Evolutionary conservation across 2,797 vertebrate genomes (phyloP).

Genomic region (Phataginus tricuspis): DNA sequence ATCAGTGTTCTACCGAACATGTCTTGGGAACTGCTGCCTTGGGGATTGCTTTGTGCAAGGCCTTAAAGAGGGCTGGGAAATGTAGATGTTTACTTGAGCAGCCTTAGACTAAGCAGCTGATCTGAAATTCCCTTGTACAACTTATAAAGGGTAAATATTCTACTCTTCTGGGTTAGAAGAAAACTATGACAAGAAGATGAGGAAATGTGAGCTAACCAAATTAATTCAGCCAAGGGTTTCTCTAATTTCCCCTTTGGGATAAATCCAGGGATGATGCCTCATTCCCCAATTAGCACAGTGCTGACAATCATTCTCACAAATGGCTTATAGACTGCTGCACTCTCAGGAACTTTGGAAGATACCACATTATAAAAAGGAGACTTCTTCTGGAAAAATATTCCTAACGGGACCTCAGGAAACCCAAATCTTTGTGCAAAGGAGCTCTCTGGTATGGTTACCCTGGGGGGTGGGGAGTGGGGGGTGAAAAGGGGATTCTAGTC

Average conservation of each 20-base stretch:
- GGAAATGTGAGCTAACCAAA: not conserved
- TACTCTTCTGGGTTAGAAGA: not conserved
- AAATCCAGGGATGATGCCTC: not conserved
- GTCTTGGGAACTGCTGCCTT: not conserved
- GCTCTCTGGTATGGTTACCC: not conserved
- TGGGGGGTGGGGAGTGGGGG: not conserved
- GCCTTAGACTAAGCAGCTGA: not conserved
- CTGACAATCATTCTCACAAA: not conserved
- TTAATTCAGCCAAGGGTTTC: not conserved
- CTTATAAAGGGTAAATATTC: not conserved
- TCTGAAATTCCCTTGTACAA: not conserved
- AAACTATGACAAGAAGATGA: not conserved
- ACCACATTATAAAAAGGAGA: not conserved
- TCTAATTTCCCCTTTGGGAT: not conserved
- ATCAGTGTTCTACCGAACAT: not conserved
- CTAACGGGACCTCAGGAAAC: not conserved
- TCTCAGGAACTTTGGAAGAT: not conserved
- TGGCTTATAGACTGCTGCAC: not conserved
- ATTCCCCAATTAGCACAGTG: not conserved
- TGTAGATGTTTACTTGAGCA: not conserved
- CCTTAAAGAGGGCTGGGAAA: not conserved
- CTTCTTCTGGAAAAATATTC: not conserved
- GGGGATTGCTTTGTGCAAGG: not conserved
- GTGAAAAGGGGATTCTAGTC: not conserved
- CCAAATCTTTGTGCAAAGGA: not conserved